Base-by-base conservation (phyloP, 2,888 invertebrate species). In the Lepas anatifera region DNA sequence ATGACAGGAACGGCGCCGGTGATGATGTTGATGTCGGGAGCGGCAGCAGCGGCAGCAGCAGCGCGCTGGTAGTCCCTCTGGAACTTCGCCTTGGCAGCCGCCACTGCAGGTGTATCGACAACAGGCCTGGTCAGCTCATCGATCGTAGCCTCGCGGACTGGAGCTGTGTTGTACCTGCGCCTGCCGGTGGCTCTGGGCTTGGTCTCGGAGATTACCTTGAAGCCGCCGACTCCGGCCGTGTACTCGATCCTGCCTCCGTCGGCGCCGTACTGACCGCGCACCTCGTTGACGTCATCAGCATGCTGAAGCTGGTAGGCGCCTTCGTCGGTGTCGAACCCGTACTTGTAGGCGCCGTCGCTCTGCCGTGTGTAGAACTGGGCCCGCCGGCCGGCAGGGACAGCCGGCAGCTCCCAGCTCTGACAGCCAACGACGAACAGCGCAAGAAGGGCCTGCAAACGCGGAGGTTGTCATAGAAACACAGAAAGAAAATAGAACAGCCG, bases 201-300 rank as follows among this genome's bases (percentile, higher is more conserved):
- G 32, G 70, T 71, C 39, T 32, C 58, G 22, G 90, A 89, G 77
- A 87, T 85, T 1, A 87, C 88, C n/a, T 89, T 84, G 78, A 86
- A 90, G 81, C 90, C 90, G 79, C 89, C 84, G 73, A 87, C 87
- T 71, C 90, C 90, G 58, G 89, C 89, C 13, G 89, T 87, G 77
- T 89, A 90, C 63, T 86, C 83, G 4, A 87, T 10, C 68, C 87
- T 82, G 68, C 83, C 84, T 69, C 88, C 87, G 73, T 73, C 72
- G 16, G 74, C 72, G 68, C 75, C 75, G 72, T 77, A 79, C 58
- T 85, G 87, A n/a, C 79, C 89, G 67, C 87, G 84, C 43, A 86
- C 85, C 68, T 84, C 83, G 74, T 87, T 83, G 78, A 86, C 87
- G 52, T 84, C 86, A 76, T 86, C 85, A 43, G 87, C 87, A 71